These are phyloP conservation scores for Pseudachorutes palmiensis DNA, from an alignment of 1,140 invertebrate species.

Conservation along the genomic window DNA sequence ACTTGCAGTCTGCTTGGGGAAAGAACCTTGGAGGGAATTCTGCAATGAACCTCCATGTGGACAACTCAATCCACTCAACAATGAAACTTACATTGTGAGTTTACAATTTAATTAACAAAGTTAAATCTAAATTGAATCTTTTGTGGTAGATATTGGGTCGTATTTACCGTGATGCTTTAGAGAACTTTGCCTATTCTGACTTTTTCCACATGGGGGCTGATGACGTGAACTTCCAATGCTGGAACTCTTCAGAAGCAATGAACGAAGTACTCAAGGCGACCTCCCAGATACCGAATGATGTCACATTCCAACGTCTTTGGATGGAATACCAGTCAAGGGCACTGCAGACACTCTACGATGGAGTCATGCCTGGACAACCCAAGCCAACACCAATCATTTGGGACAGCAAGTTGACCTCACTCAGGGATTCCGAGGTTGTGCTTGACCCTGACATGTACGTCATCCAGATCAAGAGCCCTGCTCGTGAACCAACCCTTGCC, in stretches of 20 bases:
- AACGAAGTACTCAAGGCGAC: conserved; percentile 39
- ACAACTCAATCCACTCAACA: conserved; percentile 42
- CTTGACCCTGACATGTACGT: conserved; percentile 66
- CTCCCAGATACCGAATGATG: conserved; percentile 38
- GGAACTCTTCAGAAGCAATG: conserved; percentile 63
- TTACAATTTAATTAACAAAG: background rate
- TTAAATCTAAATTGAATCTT: conserved; percentile 4
- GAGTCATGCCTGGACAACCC: conserved; percentile 20
- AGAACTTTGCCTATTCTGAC: conserved; percentile 47
- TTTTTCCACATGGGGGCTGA: conserved; percentile 85
- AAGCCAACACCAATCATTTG: conserved; percentile 38
- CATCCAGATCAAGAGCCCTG: conserved; percentile 57
- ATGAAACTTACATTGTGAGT: conserved; percentile 39
- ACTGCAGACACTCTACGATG: conserved; percentile 36
- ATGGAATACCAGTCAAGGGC: conserved; percentile 38
- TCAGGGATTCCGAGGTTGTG: conserved; percentile 38
- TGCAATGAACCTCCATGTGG: conserved; percentile 42
- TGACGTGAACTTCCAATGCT: conserved; percentile 67
- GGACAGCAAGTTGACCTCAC: conserved; percentile 37
- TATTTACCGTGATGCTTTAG: conserved; percentile 37
- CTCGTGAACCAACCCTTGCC: conserved; percentile 35
- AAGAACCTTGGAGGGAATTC: conserved; percentile 41
- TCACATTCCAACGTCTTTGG: conserved; percentile 38
- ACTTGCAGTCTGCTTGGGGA: conserved; percentile 34
- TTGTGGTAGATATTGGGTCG: conserved; percentile 27